Percentiles rank a stretch among this genome's conserved stretches.
These are phyloP conservation scores for Numenius arquata DNA, from an alignment of 2,113 vertebrate genomes.

Conservation along the genomic window DNA sequence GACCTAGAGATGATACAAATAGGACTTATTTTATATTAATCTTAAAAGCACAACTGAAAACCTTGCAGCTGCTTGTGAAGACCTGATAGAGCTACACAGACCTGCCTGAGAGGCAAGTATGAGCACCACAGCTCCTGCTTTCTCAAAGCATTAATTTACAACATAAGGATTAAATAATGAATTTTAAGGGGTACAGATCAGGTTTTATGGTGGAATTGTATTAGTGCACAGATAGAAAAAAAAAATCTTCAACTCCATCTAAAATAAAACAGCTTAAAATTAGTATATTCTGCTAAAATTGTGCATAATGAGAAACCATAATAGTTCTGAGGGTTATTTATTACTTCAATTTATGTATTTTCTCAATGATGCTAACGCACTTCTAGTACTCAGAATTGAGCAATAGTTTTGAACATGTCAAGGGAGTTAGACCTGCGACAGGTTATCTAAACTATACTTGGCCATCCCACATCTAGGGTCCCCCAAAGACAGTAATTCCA, in stretches of 20 bases:
- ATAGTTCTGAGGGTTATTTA: background rate
- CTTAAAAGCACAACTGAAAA: background rate
- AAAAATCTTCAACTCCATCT: background rate
- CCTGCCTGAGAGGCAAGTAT: background rate
- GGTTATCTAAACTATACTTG: background rate
- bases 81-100: background rate
- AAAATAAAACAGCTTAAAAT: background rate
- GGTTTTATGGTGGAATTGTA: background rate
- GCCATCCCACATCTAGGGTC: background rate
- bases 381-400: background rate
- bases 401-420: background rate
- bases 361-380: background rate
- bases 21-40: background rate
- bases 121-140: background rate
- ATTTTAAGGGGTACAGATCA: background rate
- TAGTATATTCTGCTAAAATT: background rate
- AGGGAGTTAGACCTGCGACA: background rate
- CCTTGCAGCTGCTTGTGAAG: background rate
- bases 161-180: background rate
- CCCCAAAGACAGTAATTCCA: background rate
- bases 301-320: background rate
- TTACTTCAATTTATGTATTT: background rate
- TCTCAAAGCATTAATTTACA: background rate
- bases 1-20: background rate
- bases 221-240: background rate